Percentiles rank a stretch among this genome's conserved stretches.
phyloP scores from a whole-genome alignment of 2,888 invertebrate genomes.

The Danaus chrysippus region DNA sequence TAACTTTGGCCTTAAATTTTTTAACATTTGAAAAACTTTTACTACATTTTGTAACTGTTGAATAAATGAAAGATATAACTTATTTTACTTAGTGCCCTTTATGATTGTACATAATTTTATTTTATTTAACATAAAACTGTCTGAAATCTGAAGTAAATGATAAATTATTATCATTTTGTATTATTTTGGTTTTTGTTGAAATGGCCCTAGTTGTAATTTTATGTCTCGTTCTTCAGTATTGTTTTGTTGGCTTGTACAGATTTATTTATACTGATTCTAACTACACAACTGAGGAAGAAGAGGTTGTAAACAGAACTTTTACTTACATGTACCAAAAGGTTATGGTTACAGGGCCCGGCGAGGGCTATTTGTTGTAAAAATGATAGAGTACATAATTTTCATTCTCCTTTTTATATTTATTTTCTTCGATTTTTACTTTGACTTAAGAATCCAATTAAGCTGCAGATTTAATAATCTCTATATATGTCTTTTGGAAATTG shows the following conservation, averaged over 20 bases:
- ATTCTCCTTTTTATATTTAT: slow-evolving; percentile 1
- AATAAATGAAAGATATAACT: too few relatives aligned
- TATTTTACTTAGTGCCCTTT: too few relatives aligned
- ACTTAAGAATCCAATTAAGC: background rate
- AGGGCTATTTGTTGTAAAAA: background rate
- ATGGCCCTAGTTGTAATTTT: background rate
- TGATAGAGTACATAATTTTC: background rate
- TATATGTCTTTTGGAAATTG: too few relatives aligned
- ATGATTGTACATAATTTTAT: too few relatives aligned
- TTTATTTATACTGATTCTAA: background rate
- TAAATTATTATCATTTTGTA: background rate
- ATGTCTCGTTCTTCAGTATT: slow-evolving; percentile 1
- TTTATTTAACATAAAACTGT: background rate
- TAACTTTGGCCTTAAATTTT: too few relatives aligned
- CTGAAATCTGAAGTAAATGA: background rate
- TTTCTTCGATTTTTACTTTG: background rate
- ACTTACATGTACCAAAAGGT: background rate
- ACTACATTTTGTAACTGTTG: too few relatives aligned
- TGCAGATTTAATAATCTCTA: too few relatives aligned
- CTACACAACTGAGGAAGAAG: background rate
- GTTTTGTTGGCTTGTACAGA: background rate
- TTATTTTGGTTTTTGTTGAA: background rate
- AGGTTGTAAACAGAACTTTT: background rate
- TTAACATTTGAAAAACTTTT: too few relatives aligned
- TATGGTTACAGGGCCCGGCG: background rate